Evolutionary conservation across 1,140 invertebrate genomes (phyloP).

Genomic region (Laupala kohalensis): DNA sequence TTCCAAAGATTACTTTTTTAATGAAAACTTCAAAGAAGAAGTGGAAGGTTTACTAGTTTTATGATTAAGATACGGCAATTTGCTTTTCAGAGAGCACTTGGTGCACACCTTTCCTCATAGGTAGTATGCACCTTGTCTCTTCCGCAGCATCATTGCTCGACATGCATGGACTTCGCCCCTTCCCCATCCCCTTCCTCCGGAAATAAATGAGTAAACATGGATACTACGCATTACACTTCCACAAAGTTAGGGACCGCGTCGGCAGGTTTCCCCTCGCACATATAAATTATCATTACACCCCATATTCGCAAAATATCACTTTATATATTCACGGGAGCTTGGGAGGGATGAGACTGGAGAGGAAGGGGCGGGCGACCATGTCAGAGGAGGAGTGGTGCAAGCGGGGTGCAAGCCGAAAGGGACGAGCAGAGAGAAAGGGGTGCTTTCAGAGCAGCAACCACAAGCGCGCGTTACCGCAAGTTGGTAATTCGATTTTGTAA

Average conservation of each 20-base stretch:
- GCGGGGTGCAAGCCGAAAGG: not conserved
- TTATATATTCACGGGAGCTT: slow-evolving; percentile 9
- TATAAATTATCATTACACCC: slow-evolving; percentile 11
- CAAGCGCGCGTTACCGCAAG: slow-evolving; percentile 10
- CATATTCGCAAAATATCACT: slow-evolving; percentile 13
- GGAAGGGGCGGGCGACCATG: not conserved
- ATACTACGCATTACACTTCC: not conserved
- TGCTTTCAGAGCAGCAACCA: not conserved
- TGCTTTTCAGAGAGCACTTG: too few relatives aligned
- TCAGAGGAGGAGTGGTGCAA: not conserved
- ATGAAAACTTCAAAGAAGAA: too few relatives aligned
- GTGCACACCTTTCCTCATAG: too few relatives aligned
- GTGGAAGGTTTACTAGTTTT: too few relatives aligned
- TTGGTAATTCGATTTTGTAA: slow-evolving; percentile 9
- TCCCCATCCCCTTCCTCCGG: too few relatives aligned
- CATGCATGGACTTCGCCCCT: too few relatives aligned
- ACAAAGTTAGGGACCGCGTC: slow-evolving; percentile 1
- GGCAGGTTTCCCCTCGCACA: not conserved
- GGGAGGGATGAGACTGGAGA: not conserved
- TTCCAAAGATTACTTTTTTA: too few relatives aligned
- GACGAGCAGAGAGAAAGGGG: not conserved
- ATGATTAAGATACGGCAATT: too few relatives aligned
- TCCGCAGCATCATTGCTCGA: too few relatives aligned
- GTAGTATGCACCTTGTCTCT: too few relatives aligned
- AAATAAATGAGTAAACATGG: slow-evolving; percentile 5